phyloP scores from a whole-genome alignment of 2,113 vertebrate species.

The Gymnocephalus cernua region DNA sequence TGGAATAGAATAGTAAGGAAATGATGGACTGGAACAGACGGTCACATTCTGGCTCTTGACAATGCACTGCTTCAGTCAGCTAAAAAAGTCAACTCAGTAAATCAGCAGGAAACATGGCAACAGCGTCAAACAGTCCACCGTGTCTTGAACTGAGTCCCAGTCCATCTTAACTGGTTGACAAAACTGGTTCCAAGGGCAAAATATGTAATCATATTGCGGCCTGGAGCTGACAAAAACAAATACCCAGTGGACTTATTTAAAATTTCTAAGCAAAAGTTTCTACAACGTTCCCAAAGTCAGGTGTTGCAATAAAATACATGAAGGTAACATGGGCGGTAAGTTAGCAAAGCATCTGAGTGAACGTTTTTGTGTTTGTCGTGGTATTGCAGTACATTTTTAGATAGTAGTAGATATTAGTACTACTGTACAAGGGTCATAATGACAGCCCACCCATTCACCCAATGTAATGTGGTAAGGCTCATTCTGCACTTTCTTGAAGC shows the following conservation, averaged over 20 bases:
- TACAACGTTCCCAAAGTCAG: constrained; percentile 25
- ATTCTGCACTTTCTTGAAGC: neutral
- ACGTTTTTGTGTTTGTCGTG: neutral
- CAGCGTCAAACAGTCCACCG: constrained; percentile 58
- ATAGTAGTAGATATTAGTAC: neutral
- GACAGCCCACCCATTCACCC: neutral
- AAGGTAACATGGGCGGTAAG: constrained; percentile 1
- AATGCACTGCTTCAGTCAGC: constrained; percentile 66
- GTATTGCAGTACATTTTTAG: neutral
- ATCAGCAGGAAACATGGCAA: constrained; percentile 73
- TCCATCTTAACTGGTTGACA: constrained; percentile 62
- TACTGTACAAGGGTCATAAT: neutral
- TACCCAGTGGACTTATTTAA: neutral
- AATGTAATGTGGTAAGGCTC: neutral
- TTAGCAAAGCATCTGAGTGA: neutral
- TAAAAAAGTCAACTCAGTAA: constrained; percentile 72
- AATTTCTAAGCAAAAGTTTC: constrained; percentile 33
- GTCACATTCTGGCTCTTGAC: constrained; percentile 69
- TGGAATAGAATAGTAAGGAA: constrained; percentile 29
- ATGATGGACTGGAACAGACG: constrained; percentile 69
- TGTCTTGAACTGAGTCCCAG: constrained; percentile 63
- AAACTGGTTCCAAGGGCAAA: constrained; percentile 67
- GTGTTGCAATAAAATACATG: neutral
- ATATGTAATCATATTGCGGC: constrained; percentile 46
- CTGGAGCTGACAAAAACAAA: constrained; percentile 53